Evolutionary conservation across 1,140 invertebrate genomes (phyloP), one percentile per base, ranked within the genome.

Genomic region (Scaptodrosophila lebanonensis): DNA sequence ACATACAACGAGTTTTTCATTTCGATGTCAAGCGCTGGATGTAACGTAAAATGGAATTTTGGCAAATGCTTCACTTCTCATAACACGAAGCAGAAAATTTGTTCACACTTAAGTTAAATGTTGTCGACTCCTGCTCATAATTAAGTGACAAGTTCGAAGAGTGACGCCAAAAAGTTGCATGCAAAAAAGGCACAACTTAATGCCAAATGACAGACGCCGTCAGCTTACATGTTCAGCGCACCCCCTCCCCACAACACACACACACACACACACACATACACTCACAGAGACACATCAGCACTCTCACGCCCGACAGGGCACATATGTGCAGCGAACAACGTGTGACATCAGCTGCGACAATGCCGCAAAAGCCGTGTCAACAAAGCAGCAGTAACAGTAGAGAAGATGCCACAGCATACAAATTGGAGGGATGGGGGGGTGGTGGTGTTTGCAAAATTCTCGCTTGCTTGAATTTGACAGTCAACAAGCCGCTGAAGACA

Each of bases 291-390:
- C 27, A 11, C 20, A 30, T 8, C 25, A 27, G 33, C 20, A 45
- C 27, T 43, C 33, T 56, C 22, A 20, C 40, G 42, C 20, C 27
- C 42, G 29, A 40, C 15, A 17, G 22, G 25, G 33, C 47, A 44
- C 12, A 25, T 13, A 33, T 63, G 53, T 68, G 75, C 59, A 57
- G 59, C 56, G 48, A 50, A 64, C 69, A 82, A 69, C 68, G 73
- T 67, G 75, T 66, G 75, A 82, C 73, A 82, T 61, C 75, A 52
- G 75, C 73, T 79, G 73, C 58, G 52, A 82, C 73, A 79, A 68
- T 56, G 68, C 76, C 73, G 65, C 66, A 73, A 59, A 68, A 73
- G 75, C 69, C 66, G 40, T 79, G 73, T 79, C 73, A 79, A 79
- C 73, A 73, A 69, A 79, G 42, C 51, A 44, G 39, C 43, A 59